Evolutionary conservation across 2,888 invertebrate genomes (phyloP), one percentile per base, ranked within the genome.

Genomic region (Epistrophe grossulariae): DNA sequence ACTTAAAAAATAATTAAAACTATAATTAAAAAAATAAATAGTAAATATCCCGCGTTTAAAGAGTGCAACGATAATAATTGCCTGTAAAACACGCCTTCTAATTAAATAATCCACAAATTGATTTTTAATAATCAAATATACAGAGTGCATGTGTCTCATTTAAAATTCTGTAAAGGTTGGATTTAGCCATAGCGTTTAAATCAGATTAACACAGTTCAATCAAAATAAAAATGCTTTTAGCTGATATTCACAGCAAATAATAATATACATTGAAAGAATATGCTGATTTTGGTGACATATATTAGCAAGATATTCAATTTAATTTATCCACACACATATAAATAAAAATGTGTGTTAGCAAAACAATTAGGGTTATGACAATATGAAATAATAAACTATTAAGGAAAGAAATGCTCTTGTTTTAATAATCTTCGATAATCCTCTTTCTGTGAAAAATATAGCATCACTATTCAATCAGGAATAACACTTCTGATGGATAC

Each of bases 71-170:
- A 2, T 60, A 17, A 60, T 60, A 17, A 60, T 60, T 60, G 19
- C 7, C 11, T 60, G 38, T 13, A 38, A n/a, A 60, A 40, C 60
- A 60, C 19, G 38, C 19, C 19, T 40, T 40, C 13, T 38, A 60
- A 38, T 60, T 60, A 13, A 60, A 40, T 38, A 60, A 40, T 19
- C 4, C 35, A 13, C 13, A 60, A 60, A 60, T 60, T 60, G 60
- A 60, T 0, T 60, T 60, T 60, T 60, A 60, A 60, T 60, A 60
- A 19, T 60, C 60, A 38, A 40, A 60, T 40, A 38, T 7, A 40
- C 15, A 60, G 17, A 60, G 38, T 60, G 19, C 38, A 60, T 19
- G 19, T 19, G 35, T 11, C 2, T 59, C 38, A 60, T 60, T 60
- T 28, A 9, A 31, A 55, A 31, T 55, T 55, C 55, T 28, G 28